These are phyloP conservation scores for Otus sunia DNA, from an alignment of 2,113 vertebrate species.

Conservation along the genomic window DNA sequence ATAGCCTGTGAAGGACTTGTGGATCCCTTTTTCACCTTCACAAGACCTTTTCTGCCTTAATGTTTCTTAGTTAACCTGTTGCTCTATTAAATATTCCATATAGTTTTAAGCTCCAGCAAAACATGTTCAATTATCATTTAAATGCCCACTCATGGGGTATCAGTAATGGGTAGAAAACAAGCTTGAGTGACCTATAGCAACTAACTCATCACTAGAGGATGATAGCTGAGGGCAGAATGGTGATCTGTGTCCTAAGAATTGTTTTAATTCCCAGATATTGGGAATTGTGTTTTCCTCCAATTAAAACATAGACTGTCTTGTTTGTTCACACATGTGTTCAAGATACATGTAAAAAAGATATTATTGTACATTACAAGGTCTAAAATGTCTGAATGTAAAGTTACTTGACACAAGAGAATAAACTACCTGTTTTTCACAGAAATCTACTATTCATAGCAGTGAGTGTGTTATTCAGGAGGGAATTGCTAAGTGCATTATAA, in stretches of 20 bases:
- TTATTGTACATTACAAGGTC: neutral
- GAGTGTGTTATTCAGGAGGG: neutral
- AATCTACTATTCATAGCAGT: neutral
- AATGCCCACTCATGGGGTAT: neutral
- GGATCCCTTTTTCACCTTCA: neutral
- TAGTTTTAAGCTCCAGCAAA: neutral
- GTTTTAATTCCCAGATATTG: neutral
- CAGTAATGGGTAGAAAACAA: neutral
- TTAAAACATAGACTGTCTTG: neutral
- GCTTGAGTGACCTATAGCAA: neutral
- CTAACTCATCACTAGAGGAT: neutral
- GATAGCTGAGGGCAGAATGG: neutral
- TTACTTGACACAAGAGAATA: neutral
- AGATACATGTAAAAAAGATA: neutral
- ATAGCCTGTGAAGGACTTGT: neutral
- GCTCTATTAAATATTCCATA: neutral
- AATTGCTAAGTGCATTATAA: conserved; percentile 3
- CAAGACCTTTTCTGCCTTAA: neutral
- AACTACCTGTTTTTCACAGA: neutral
- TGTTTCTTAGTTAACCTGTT: neutral
- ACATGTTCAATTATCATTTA: neutral
- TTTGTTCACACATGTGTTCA: neutral
- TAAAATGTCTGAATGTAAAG: neutral
- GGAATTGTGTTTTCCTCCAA: neutral
- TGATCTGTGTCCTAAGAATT: neutral